A percentile compares a stretch with the other conserved stretches of the same genome.
These are phyloP conservation scores for Eupithecia inturbata DNA, from an alignment of 2,888 invertebrate genomes.

Conservation along the genomic window DNA sequence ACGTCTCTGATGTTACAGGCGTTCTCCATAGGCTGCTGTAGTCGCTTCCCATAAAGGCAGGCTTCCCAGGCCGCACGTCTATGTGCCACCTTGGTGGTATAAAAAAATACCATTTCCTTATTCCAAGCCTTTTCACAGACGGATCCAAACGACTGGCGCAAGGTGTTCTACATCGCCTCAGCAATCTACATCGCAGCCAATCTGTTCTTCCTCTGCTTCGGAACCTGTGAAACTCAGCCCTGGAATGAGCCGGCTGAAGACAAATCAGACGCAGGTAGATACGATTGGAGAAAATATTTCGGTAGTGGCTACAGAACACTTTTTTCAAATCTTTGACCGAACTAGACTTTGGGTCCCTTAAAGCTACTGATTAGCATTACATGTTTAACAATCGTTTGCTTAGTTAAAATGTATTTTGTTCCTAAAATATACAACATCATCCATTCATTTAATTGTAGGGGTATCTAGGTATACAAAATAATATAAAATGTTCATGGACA, in stretches of 20 bases:
- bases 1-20: not conserved
- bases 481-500: not conserved
- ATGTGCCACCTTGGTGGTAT: too few relatives aligned
- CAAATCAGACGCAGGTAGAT: conserved; percentile 27
- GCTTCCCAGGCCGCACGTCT: not conserved
- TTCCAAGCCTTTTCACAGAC: conserved; percentile 69
- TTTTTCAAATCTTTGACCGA: too few relatives aligned
- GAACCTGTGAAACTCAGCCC: conserved; percentile 86
- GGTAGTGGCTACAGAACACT: not conserved
- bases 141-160: conserved; percentile 86
- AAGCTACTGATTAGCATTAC: too few relatives aligned
- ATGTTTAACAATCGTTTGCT: too few relatives aligned
- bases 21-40: too few relatives aligned
- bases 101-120: not conserved
- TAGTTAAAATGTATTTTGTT: too few relatives aligned
- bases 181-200: conserved; percentile 86
- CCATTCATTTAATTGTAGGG: too few relatives aligned
- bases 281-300: not conserved
- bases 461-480: too few relatives aligned
- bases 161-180: conserved; percentile 88
- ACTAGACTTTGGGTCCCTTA: too few relatives aligned
- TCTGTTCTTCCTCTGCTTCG: conserved; percentile 87
- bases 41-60: not conserved
- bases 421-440: too few relatives aligned
- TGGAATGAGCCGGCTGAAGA: conserved; percentile 85